Evolutionary conservation across 2,797 vertebrate species (phyloP), one percentile per base, ranked within the genome.

Genomic region (Zonotrichia albicollis): DNA sequence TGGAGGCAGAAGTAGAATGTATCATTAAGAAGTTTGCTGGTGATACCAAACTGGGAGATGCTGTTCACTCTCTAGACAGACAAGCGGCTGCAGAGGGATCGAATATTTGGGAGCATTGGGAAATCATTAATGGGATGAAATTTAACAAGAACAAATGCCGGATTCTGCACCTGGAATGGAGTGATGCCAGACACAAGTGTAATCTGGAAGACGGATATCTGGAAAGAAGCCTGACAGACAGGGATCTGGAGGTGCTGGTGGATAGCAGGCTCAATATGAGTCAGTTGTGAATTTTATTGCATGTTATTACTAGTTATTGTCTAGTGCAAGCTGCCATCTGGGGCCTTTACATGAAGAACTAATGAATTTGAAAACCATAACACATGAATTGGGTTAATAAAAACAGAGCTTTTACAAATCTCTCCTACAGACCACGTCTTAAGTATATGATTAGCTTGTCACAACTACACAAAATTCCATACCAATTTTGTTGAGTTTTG

Each of bases 131-230:
- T 12, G 20, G n/a, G 18, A 25, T 53, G 11, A 80, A 51, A 71
- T 72, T 42, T 42, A 80, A 30, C 11, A 46, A 45, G 29, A 50
- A 13, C 1, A 73, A 60, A 50, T 42, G 3, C 5, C 0, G 0
- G 10, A 78, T 60, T 68, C 29, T 65, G 40, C 22, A 40, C 51
- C 61, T 91, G 10, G 13, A 22, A 29, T 20, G 7, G 11, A 77
- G 8, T 10, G 13, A 30, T 5, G 4, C 29, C 12, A 10, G 40
- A 5, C 6, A 65, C 14, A 81, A 45, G 4, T 21, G 29, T 13
- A 43, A 32, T 22, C 0, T 68, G 27, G 23, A 73, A 78, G 27
- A 83, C 0, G 0, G 54, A 9, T 29, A 40, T 12, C 55, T 58
- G 65, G 48, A 62, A 25, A 88, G 12, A 32, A 62, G 45, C 43